These are phyloP conservation scores for Ceratotherium simum DNA, from an alignment of 2,113 vertebrate species.

Conservation along the genomic window DNA sequence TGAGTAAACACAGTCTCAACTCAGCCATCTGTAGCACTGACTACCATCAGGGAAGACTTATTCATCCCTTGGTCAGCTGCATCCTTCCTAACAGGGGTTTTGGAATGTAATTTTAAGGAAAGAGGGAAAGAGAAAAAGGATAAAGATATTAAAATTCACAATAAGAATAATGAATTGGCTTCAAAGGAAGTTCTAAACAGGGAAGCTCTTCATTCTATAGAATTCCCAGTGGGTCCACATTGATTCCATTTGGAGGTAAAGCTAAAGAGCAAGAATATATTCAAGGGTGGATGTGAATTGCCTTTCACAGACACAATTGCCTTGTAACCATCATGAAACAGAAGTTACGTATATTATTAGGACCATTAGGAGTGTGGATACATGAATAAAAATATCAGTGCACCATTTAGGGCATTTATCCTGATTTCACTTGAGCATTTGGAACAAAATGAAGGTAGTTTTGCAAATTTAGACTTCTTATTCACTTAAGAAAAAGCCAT, in stretches of 20 bases:
- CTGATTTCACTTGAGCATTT: slow-evolving; percentile 26
- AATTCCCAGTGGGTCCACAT: slow-evolving; percentile 1
- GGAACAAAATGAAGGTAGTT: neutral
- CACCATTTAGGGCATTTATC: neutral
- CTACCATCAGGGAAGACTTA: neutral
- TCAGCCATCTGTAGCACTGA: neutral
- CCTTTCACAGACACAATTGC: neutral
- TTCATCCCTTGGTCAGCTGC: neutral
- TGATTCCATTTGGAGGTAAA: slow-evolving; percentile 53
- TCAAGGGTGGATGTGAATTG: neutral
- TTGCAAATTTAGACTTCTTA: neutral
- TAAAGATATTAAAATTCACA: slow-evolving; percentile 47
- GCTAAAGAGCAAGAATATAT: slow-evolving; percentile 38
- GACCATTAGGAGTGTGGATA: neutral
- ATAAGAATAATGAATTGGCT: slow-evolving; percentile 45
- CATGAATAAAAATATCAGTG: neutral
- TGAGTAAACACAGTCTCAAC: neutral
- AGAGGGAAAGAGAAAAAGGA: neutral
- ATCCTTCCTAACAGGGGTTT: neutral
- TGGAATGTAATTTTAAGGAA: slow-evolving; percentile 48
- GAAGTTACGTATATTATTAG: neutral
- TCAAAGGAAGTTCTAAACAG: slow-evolving; percentile 63
- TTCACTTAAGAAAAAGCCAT: neutral
- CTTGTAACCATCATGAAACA: slow-evolving; percentile 20
- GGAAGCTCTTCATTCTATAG: slow-evolving; percentile 57